phyloP scores from a whole-genome alignment of 2,113 vertebrate species.

The Siphamia tubifer region DNA sequence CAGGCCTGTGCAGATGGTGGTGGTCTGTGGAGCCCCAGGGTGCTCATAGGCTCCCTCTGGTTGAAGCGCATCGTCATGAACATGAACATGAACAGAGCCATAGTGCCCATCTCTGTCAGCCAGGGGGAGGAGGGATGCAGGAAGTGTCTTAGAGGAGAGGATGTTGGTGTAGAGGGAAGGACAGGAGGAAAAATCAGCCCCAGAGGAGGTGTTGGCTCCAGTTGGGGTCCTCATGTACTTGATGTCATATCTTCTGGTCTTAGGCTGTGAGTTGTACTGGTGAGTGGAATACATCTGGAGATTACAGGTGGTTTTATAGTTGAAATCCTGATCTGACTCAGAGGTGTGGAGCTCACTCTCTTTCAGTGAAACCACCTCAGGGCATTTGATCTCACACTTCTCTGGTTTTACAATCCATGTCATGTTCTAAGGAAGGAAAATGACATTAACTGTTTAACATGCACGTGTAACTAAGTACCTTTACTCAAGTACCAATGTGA shows the following conservation, averaged over 20 bases:
- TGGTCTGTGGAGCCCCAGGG: background rate
- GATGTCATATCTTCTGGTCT: background rate
- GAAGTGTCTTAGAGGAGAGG: background rate
- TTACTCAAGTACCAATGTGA: too few relatives aligned
- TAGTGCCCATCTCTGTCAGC: background rate
- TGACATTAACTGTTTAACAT: background rate
- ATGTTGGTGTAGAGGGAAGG: slow-evolving; percentile 7
- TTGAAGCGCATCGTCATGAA: background rate
- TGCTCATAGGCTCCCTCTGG: slow-evolving; percentile 7
- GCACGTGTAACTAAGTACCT: too few relatives aligned
- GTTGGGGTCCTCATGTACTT: background rate
- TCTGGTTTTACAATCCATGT: background rate
- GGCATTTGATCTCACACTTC: background rate
- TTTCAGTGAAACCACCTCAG: slow-evolving; percentile 19
- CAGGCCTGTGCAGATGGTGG: background rate
- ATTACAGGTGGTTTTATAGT: background rate
- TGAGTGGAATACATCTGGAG: background rate
- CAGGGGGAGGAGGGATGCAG: background rate
- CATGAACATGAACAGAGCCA: background rate
- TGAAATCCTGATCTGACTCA: background rate
- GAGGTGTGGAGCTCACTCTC: background rate
- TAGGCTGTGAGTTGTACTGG: background rate
- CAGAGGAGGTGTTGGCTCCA: background rate
- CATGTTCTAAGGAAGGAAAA: slow-evolving; percentile 5
- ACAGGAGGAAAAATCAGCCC: background rate